Conservation (phyloP, 2,113 vertebrate genomes). For the Sturnus vulgaris region DNA sequence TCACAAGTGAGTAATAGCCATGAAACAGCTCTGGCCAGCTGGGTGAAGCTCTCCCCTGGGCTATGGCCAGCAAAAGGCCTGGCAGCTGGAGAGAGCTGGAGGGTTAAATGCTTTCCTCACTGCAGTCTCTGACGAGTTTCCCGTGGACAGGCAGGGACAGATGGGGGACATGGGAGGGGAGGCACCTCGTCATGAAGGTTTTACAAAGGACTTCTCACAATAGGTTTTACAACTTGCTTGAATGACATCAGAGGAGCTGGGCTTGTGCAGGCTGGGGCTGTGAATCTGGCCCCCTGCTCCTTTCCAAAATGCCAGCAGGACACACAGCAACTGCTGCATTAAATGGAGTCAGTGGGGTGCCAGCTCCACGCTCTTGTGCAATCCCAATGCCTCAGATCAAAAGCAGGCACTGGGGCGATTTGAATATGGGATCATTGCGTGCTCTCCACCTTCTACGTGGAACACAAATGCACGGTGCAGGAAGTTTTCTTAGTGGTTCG, state of each 20-base stretch:
- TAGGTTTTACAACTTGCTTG: conserved; percentile 15
- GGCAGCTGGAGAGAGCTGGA: not conserved
- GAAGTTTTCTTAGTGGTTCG: not conserved
- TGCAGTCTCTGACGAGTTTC: not conserved
- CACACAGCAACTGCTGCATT: not conserved
- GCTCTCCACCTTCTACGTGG: not conserved
- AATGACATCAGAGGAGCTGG: not conserved
- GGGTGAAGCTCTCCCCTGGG: not conserved
- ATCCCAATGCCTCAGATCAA: not conserved
- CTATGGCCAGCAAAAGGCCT: not conserved
- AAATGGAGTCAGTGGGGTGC: conserved; percentile 1
- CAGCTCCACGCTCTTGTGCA: not conserved
- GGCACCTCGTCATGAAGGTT: not conserved
- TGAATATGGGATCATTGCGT: not conserved
- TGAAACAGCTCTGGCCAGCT: not conserved
- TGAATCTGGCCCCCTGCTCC: not conserved
- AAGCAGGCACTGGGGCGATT: not conserved
- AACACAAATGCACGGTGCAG: not conserved
- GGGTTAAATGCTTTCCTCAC: not conserved
- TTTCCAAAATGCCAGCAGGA: not conserved
- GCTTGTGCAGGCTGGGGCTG: not conserved
- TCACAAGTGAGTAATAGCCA: not conserved
- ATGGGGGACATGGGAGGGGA: not conserved
- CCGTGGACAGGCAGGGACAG: not conserved
- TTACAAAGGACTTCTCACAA: conserved; percentile 15